phyloP scores from a whole-genome alignment of 2,888 invertebrate species.

The Carpatolechia fugitivella region DNA sequence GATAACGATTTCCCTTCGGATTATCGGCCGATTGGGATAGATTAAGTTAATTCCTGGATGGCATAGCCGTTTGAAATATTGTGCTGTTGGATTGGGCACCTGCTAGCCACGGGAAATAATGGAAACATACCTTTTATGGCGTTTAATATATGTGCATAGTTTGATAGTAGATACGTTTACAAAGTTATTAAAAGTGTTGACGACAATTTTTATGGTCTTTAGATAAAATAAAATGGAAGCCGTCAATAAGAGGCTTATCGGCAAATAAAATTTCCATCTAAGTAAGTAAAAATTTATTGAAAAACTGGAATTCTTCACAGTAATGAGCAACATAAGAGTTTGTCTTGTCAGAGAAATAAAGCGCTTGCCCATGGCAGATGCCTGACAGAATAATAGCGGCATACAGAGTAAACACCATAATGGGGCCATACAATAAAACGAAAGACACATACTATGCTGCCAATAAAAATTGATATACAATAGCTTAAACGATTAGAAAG shows the following conservation, averaged over 20 bases:
- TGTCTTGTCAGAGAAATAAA: slow-evolving; percentile 1
- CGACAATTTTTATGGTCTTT: not conserved
- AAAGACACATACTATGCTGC: not conserved
- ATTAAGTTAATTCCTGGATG: not conserved
- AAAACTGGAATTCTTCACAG: slow-evolving; percentile 3
- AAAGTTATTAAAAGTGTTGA: not conserved
- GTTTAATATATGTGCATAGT: not conserved
- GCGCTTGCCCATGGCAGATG: not conserved
- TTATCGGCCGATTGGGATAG: slow-evolving; percentile 3
- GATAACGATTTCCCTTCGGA: slow-evolving; percentile 12
- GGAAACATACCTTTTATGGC: not conserved
- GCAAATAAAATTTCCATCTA: too few species aligned
- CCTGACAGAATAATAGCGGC: not conserved
- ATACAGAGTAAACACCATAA: not conserved
- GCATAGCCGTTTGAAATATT: not conserved
- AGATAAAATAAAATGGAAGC: not conserved
- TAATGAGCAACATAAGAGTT: not conserved
- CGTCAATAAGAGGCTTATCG: slow-evolving; percentile 2
- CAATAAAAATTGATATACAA: slow-evolving; percentile 5
- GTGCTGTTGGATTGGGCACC: not conserved
- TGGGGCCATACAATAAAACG: not conserved
- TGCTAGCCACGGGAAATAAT: not conserved
- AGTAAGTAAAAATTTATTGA: not conserved
- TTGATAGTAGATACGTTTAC: not conserved
- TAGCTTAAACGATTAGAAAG: slow-evolving; percentile 5